Conservation (phyloP, 1,140 invertebrate genomes). For the Zaprionus kolodkinae region DNA sequence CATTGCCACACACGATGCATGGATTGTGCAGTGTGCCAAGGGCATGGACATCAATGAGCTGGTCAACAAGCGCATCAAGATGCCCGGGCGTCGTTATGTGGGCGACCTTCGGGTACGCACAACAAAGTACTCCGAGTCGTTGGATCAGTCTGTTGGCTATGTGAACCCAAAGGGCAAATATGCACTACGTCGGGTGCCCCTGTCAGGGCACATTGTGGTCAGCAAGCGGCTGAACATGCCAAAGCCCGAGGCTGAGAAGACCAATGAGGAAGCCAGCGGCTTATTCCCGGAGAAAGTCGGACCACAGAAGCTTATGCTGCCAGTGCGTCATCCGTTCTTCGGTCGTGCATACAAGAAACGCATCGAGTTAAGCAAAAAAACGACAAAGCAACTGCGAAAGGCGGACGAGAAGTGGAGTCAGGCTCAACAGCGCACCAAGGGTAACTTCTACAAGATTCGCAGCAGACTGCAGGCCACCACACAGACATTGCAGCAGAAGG, state of each 20-base stretch:
- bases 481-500: conserved; percentile 59
- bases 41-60: conserved; percentile 30
- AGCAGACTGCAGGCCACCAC: conserved; percentile 21
- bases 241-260: background rate
- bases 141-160: conserved; percentile 45
- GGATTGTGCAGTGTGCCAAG: conserved; percentile 64
- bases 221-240: conserved; percentile 46
- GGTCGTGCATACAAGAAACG: conserved; percentile 47
- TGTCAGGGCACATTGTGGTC: conserved; percentile 44
- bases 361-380: conserved; percentile 39
- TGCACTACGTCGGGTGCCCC: conserved; percentile 16
- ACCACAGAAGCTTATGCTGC: conserved; percentile 27
- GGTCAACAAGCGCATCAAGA: conserved; percentile 47
- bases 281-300: conserved; percentile 1
- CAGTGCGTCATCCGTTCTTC: conserved; percentile 64
- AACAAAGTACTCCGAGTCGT: conserved; percentile 5
- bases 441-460: conserved; percentile 56
- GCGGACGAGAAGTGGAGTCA: conserved; percentile 26
- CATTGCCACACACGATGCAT: conserved; percentile 51
- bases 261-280: background rate
- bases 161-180: conserved; percentile 51
- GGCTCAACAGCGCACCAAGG: background rate
- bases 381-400: conserved; percentile 9
- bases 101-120: conserved; percentile 48
- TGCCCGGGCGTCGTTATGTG: conserved; percentile 57